Conservation (phyloP, 2,888 invertebrate genomes). For the Macrosiphum euphorbiae region DNA sequence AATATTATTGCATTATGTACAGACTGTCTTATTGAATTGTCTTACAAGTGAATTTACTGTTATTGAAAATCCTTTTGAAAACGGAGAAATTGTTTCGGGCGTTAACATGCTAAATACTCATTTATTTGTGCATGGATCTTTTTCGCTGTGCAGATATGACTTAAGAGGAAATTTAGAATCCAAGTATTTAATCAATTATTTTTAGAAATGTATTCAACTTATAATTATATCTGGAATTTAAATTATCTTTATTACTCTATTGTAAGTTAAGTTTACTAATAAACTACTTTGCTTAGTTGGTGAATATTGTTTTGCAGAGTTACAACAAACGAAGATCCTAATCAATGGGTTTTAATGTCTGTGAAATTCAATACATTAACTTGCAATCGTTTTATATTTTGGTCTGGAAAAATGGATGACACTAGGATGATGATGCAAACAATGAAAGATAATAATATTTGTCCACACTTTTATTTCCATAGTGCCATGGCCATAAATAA, state of each 20-base stretch:
- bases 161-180: conserved; percentile 82
- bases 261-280: not conserved
- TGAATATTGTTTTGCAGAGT: conserved; percentile 68
- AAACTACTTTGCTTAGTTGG: not conserved
- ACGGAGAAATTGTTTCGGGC: conserved; percentile 77
- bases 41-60: conserved; percentile 92
- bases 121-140: conserved; percentile 83
- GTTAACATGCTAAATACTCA: conserved; percentile 78
- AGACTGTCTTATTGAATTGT: conserved; percentile 91
- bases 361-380: conserved; percentile 81
- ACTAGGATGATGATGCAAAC: conserved; percentile 79
- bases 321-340: conserved; percentile 74
- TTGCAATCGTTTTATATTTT: conserved; percentile 81
- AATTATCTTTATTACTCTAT: not conserved
- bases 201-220: not conserved
- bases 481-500: conserved; percentile 81
- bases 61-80: conserved; percentile 86
- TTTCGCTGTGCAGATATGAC: conserved; percentile 83
- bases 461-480: conserved; percentile 66
- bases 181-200: conserved; percentile 71
- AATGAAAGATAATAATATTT: conserved; percentile 72
- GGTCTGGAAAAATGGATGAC: conserved; percentile 87
- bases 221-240: not conserved
- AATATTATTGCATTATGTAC: conserved; percentile 68
- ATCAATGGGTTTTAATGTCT: conserved; percentile 80